These are phyloP conservation scores for Perca schrenkii DNA, from an alignment of 2,113 vertebrate species.

Conservation along the genomic window DNA sequence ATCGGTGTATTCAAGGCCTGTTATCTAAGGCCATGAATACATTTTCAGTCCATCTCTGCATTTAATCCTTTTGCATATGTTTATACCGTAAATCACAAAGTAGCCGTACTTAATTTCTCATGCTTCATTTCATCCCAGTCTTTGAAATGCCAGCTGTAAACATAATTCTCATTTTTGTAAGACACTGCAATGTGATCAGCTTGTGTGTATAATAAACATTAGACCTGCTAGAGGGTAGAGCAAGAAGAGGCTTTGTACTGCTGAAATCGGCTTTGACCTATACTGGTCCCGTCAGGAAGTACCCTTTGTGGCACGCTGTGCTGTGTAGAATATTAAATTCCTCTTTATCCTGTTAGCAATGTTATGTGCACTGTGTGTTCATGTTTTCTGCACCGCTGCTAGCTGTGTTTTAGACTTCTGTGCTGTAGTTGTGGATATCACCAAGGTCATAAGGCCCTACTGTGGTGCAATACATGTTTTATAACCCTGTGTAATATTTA, in stretches of 20 bases:
- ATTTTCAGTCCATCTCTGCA: neutral
- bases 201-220: conserved; percentile 45
- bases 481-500: conserved; percentile 3
- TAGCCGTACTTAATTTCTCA: neutral
- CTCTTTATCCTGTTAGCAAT: conserved; percentile 25
- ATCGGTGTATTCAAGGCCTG: neutral
- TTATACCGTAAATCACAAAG: neutral
- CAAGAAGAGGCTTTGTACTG: conserved; percentile 13
- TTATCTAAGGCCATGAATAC: conserved; percentile 3
- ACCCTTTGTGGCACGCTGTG: conserved; percentile 24
- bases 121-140: neutral
- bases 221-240: conserved; percentile 13
- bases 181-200: conserved; percentile 18
- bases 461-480: conserved; percentile 25
- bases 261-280: conserved; percentile 43
- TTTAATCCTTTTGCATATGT: neutral
- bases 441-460: conserved; percentile 27
- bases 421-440: neutral
- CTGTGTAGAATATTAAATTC: conserved; percentile 33
- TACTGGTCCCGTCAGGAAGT: conserved; percentile 36
- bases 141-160: conserved; percentile 1
- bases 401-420: conserved; percentile 14
- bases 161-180: conserved; percentile 10
- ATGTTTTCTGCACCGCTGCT: conserved; percentile 17
- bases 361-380: conserved; percentile 1